A percentile compares a stretch with the other conserved stretches of the same genome.
Evolutionary conservation across 1,140 invertebrate genomes (phyloP).

Genomic region (Ditylenchus dipsaci): DNA sequence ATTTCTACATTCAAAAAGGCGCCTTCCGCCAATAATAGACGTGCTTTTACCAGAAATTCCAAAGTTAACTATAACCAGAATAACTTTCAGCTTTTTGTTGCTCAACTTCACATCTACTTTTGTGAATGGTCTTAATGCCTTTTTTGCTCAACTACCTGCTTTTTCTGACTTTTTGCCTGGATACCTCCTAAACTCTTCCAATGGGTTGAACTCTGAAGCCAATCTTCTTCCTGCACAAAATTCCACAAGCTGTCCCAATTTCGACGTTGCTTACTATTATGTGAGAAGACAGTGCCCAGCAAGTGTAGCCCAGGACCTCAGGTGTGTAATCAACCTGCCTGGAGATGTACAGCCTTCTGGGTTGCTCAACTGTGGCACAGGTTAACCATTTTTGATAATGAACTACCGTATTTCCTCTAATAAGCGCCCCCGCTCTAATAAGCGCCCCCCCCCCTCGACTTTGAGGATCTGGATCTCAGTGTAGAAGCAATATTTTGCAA

Average conservation of each 20-base stretch:
- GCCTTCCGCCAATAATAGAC: too few species aligned
- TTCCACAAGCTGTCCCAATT: slow-evolving; percentile 9
- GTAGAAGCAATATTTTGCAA: too few species aligned
- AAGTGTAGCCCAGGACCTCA: slow-evolving; percentile 1
- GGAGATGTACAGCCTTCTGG: slow-evolving; percentile 15
- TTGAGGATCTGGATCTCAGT: too few species aligned
- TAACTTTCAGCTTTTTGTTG: background rate
- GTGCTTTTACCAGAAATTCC: background rate
- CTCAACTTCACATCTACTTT: background rate
- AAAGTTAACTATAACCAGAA: background rate
- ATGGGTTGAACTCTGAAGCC: too few species aligned
- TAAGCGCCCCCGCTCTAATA: too few species aligned
- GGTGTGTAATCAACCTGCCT: slow-evolving; percentile 14
- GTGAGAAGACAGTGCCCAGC: slow-evolving; percentile 21
- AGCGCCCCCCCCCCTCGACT: background rate
- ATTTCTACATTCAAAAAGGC: too few species aligned
- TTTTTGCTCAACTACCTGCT: background rate
- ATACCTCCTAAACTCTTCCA: too few species aligned
- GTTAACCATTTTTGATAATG: slow-evolving; percentile 7
- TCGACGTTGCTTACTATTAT: slow-evolving; percentile 18
- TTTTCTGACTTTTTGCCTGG: background rate
- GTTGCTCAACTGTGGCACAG: slow-evolving; percentile 25
- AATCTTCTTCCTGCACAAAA: too few species aligned
- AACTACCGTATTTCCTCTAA: too few species aligned
- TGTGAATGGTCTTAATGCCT: background rate